Evolutionary conservation across 64 coral and sea anemone species (phyloP).

Genomic region (Dendronephthya gigantea): DNA sequence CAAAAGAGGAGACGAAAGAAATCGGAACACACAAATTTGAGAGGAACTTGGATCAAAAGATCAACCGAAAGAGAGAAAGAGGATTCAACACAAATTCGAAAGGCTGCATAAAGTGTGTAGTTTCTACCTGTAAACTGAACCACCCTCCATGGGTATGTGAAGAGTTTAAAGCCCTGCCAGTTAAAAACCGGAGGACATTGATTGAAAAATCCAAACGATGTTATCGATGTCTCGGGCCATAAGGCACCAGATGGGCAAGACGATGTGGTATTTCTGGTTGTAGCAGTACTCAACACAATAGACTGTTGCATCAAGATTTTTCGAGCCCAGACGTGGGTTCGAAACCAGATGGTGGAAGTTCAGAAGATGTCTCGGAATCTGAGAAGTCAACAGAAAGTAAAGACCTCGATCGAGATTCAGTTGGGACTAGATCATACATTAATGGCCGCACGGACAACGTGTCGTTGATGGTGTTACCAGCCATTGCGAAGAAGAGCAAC

Average conservation of each 20-base stretch:
- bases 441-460: conserved; percentile 34
- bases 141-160: conserved; percentile 47
- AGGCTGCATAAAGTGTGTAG: conserved; percentile 23
- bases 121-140: conserved; percentile 12
- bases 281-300: conserved; percentile 16
- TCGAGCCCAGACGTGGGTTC: not conserved
- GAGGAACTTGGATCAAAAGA: not conserved
- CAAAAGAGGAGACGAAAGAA: conserved; percentile 18
- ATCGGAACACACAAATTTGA: not conserved
- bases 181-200: conserved; percentile 27
- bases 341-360: too few species aligned
- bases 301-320: conserved; percentile 11
- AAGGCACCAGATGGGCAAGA: not conserved
- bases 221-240: conserved; percentile 47
- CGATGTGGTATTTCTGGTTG: conserved; percentile 37
- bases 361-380: not conserved
- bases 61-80: not conserved
- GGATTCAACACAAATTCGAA: conserved; percentile 19
- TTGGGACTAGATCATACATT: not conserved
- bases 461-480: conserved; percentile 48
- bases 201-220: conserved; percentile 29
- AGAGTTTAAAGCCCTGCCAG: conserved; percentile 40
- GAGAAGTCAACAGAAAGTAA: not conserved
- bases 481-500: conserved; percentile 14
- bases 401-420: not conserved